Base-by-base conservation (phyloP, 92 coral and sea anemone genomes). In the Phenganax stokvisi region DNA sequence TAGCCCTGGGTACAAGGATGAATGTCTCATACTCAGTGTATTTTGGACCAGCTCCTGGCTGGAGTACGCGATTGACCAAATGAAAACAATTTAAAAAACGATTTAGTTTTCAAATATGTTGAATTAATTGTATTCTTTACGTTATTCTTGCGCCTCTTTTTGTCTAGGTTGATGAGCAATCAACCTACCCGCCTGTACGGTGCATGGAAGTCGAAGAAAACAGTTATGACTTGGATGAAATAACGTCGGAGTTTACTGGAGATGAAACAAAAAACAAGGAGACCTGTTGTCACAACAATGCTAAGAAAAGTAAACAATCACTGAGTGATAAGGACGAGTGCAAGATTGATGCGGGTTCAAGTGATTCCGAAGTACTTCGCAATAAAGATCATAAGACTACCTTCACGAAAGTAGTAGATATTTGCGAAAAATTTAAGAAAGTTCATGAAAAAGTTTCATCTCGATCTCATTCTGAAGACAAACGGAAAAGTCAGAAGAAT, bases 231-330 rank as follows among this genome's bases (percentile, higher is more conserved):
- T 81, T 93, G 67, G 91, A 93, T 52, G 88, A 81, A 64, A 75
- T 93, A 52, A 90, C 98, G 6, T 91, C 98, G 28, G 97, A 93
- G 74, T 83, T 86, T 47, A 83, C 88, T 31, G 94, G 76, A 29
- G 92, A 82, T 63, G 57, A 80, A 27, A 64, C 59, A 57, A 67
- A 63, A 65, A 52, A 71, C 77, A 57, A 59, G 28, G 70, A 69
- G 15, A 30, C 44, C 27, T 77, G 61, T 69, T 20, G 51, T 44
- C 9, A 68, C 31, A 54, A 84, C 70, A 13, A 62, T 16, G 1
- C 57, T 30, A 60, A 11, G 51, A 44, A 16, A 1, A 7, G 6
- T 66, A 79, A 56, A 16, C 73, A 9, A 12, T 66, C 68, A 44
- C 17, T 56, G 70, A 76, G 25, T 55, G 30, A 8, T 55, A 56